phyloP scores from a whole-genome alignment of 2,113 vertebrate species.

The Catharus fuscescens region DNA sequence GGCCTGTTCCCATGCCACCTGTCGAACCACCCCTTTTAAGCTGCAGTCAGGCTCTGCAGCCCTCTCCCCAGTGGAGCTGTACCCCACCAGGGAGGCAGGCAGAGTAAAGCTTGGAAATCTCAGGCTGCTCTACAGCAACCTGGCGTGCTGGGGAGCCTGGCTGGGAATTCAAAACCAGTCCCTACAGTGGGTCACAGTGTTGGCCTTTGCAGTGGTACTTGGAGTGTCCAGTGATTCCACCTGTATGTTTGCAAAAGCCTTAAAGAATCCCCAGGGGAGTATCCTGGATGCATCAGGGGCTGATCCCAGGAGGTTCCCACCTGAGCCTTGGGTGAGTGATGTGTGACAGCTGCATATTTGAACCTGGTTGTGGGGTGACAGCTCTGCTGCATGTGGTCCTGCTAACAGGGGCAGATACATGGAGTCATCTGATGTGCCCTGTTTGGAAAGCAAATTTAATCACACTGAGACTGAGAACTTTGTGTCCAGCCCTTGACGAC shows the following conservation, averaged over 20 bases:
- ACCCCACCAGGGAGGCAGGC: no score
- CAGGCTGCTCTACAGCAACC: not conserved
- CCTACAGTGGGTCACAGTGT: accelerated
- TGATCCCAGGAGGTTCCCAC: not conserved
- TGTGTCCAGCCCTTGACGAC: accelerated
- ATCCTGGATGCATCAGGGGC: not conserved
- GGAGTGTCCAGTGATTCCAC: not conserved
- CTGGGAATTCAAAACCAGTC: not conserved
- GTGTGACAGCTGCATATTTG: not conserved
- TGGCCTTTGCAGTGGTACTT: not conserved
- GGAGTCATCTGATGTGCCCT: not conserved
- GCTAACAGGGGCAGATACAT: not conserved
- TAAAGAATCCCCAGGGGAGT: not conserved
- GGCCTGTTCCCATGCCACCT: not conserved
- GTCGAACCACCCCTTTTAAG: not conserved
- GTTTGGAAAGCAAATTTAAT: not conserved
- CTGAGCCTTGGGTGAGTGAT: not conserved
- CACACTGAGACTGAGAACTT: not conserved
- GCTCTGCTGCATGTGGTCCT: not conserved
- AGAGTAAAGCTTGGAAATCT: not conserved
- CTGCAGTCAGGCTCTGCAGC: not conserved
- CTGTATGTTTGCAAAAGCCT: not conserved
- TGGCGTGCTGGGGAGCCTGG: not conserved
- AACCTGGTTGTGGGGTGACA: not conserved
- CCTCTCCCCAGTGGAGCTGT: not conserved